Base-by-base conservation (phyloP, 1,140 invertebrate genomes). In the Drosophila sechellia region DNA sequence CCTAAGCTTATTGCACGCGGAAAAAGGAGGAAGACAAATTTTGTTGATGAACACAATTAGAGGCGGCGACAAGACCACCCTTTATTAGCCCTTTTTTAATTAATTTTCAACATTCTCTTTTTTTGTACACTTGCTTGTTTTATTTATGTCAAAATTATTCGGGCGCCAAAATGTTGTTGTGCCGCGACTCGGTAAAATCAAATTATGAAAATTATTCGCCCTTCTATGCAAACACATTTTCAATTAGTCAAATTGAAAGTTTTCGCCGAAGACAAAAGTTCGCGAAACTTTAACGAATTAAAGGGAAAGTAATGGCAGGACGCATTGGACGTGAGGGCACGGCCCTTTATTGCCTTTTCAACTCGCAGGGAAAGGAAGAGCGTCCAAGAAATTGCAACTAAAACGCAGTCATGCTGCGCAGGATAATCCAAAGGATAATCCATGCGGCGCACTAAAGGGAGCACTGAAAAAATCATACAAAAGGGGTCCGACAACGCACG, bases 31-130 rank as follows among this genome's bases (percentile, higher is more conserved):
- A 59, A 40, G 50, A 61, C 49, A 63, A 84, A 52, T 35, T 85
- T 85, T 86, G 83, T 78, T 85, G 81, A 81, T 85, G 78, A 85
- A 86, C 81, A 86, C 81, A 85, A 85, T 85, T 85, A 81, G 72
- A 37, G 53, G 31, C 22, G 46, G 27, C 42, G 54, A 17, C 58
- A 72, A 46, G 39, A n/a, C 37, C 48, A 45, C 45, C 50, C 68
- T 25, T 57, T 53, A 49, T 43, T 59, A 63, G 45, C 58, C 40
- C 56, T 53, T 79, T 80, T 73, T 87, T 87, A 86, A 86, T 87
- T 86, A 87, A 87, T 83, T 86, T 81, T 54, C 5, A 40, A 40
- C 20, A 63, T 72, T 68, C 15, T 55, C 17, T 17, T 17, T 34
- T 12, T 53, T 37, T 43, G n/a, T 43, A 20, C 5, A 31, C n/a